Base-by-base conservation (phyloP, 2,797 vertebrate species). In the Phrynocephalus forsythii region DNA sequence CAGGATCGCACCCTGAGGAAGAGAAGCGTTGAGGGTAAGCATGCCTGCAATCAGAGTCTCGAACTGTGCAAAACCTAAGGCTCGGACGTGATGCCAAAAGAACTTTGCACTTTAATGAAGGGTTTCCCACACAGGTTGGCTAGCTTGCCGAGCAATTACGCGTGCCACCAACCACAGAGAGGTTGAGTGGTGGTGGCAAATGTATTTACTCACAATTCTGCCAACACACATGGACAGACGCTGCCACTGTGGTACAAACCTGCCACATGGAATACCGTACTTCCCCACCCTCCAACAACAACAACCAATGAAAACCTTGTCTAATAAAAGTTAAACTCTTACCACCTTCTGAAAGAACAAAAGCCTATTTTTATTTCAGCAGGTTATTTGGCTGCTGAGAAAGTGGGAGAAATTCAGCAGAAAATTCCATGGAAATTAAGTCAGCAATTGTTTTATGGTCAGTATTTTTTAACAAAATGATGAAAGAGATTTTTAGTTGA, bases 331-430 rank as follows among this genome's bases (percentile, higher is more conserved):
- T 44, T 28, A 9, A 63, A 84, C 66, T 60, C 82, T 80, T 84
- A 80, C 15, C 15, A 85, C 52, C 69, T 85, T 80, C 69, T 80
- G 63, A 50, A 82, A 85, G n/a, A 48, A 76, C 80, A 24, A 85
- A 60, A 67, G 66, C 56, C 44, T 84, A 66, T 85, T 85, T 88
- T 81, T 81, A 82, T 76, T 85, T 33, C 63, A 83, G 72, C 86
- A 83, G 63, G 79, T 76, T 44, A 26, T 83, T 69, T 83, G 66
- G 68, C 20, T 52, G 66, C 26, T 50, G 71, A n/a, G 7, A 69
- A 63, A 5, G 16, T 18, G 20, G 52, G 52, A 63, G 60, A 63
- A 63, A 63, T 63, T 63, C 60, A 63, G 60, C 60, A 63, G 60
- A 18, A 63, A 33, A 83, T 72, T 33, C 78, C 48, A 6, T 16